These are phyloP conservation scores for Phoebastria nigripes DNA, from an alignment of 2,797 vertebrate species.

Conservation along the genomic window DNA sequence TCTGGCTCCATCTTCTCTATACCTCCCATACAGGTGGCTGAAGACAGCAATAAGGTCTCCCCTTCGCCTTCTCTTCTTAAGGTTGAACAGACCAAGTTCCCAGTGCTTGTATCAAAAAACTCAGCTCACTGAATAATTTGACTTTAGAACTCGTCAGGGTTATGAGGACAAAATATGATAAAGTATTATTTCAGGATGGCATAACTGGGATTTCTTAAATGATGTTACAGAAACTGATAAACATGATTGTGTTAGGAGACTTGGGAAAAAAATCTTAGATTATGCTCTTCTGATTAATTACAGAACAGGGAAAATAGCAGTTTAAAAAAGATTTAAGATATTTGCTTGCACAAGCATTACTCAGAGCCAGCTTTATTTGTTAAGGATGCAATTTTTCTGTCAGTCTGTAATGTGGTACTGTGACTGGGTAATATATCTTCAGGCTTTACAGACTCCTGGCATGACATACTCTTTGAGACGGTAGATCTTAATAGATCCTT, in stretches of 20 bases:
- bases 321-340: conserved; percentile 62
- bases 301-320: conserved; percentile 34
- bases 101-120: neutral
- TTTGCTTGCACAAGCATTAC: conserved; percentile 53
- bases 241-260: conserved; percentile 34
- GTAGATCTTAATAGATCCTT: conserved; percentile 62
- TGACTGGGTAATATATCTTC: conserved; percentile 56
- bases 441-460: conserved; percentile 40
- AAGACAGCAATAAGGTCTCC: neutral
- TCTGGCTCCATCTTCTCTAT: neutral
- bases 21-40: neutral
- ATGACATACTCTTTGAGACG: conserved; percentile 18
- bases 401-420: conserved; percentile 56
- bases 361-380: conserved; percentile 61
- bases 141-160: neutral
- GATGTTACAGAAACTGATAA: conserved; percentile 47
- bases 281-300: conserved; percentile 60
- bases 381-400: conserved; percentile 60
- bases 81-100: neutral
- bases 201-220: conserved; percentile 49
- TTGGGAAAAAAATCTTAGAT: conserved; percentile 1
- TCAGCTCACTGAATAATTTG: neutral
- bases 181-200: conserved; percentile 12
- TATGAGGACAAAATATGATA: conserved; percentile 17
- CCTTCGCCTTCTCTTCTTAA: neutral